Evolutionary conservation across 2,888 invertebrate species (phyloP), one percentile per base, ranked within the genome.

Genomic region (Reticulitermes lucifugus): DNA sequence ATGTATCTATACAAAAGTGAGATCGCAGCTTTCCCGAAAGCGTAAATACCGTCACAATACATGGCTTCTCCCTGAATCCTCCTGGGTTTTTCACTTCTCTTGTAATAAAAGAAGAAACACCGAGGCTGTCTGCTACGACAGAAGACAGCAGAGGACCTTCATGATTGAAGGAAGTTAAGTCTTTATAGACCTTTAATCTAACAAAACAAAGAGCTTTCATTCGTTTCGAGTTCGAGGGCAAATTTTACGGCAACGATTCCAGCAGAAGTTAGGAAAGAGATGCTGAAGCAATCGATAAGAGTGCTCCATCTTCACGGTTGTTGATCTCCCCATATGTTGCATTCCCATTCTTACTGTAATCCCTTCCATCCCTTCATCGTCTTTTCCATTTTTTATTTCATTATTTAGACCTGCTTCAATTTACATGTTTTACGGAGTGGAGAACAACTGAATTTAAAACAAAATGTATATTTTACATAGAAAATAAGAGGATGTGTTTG

Each of bases 151-250:
- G 46, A 0, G 46, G 46, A 21, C 46, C 46, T 77, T 77, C 77
- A 77, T 77, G 77, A 77, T 77, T 77, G 77, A 77, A 77, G 77
- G n/a, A 46, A 77, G 51, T 77, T 77, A 77, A 77, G 77, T 12
- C 77, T 77, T 46, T 77, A 77, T 77, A 77, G 77, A 77, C 25
- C 43, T 77, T 75, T 77, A 77, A 77, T 77, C 77, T 22, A 77
- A 77, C 77, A 77, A 77, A 77, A 77, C 77, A 77, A 77, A 77
- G 77, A 77, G 77, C 46, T n/a, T 43, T 77, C 77, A 77, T 77
- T 77, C 77, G 77, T 77, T 73, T 43, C 43, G 41, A 51, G 73
- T 73, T 29, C 22, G 77, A 77, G 77, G n/a, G 77, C 22, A 77
- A 77, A 77, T 73, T 73, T 73, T 73, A 73, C 41, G 22, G 73